phyloP scores from a whole-genome alignment of 2,888 invertebrate species.

The Anoplius nigerrimus region DNA sequence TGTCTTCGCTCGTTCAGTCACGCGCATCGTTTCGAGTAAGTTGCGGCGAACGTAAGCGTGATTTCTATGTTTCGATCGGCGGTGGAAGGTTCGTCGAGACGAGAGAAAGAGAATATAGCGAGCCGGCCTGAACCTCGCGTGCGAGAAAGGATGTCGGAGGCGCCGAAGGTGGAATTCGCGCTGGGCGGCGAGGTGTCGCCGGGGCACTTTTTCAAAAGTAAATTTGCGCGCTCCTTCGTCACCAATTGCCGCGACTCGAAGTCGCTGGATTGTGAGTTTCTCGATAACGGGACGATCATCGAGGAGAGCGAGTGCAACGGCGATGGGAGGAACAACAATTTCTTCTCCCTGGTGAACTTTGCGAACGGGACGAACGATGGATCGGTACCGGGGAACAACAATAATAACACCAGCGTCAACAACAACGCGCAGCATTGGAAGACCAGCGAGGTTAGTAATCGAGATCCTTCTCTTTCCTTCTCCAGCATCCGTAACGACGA shows the following conservation, averaged over 20 bases:
- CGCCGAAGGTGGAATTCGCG: slow-evolving; percentile 65
- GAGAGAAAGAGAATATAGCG: too few relatives aligned
- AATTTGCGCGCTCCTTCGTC: slow-evolving; percentile 77
- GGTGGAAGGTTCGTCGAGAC: neutral
- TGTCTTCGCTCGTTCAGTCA: slow-evolving; percentile 1
- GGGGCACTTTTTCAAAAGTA: slow-evolving; percentile 77
- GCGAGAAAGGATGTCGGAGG: slow-evolving; percentile 50
- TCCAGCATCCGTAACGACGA: too few relatives aligned
- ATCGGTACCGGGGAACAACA: neutral
- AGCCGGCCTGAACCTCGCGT: neutral
- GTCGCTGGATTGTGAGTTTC: slow-evolving; percentile 72
- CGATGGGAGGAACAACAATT: slow-evolving; percentile 53
- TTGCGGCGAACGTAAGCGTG: neutral
- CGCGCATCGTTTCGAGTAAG: neutral
- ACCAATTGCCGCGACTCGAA: slow-evolving; percentile 71
- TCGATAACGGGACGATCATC: slow-evolving; percentile 49
- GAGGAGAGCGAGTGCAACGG: slow-evolving; percentile 46
- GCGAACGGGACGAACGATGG: slow-evolving; percentile 15
- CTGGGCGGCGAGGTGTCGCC: slow-evolving; percentile 70
- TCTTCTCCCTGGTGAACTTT: slow-evolving; percentile 61
- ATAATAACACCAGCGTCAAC: slow-evolving; percentile 12
- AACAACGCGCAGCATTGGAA: slow-evolving; percentile 30
- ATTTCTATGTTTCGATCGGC: too few relatives aligned
- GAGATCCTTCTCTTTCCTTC: too few relatives aligned
- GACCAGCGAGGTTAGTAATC: slow-evolving; percentile 30